Conservation (phyloP, 2,113 vertebrate species). For the Rhabdornis inornatus region DNA sequence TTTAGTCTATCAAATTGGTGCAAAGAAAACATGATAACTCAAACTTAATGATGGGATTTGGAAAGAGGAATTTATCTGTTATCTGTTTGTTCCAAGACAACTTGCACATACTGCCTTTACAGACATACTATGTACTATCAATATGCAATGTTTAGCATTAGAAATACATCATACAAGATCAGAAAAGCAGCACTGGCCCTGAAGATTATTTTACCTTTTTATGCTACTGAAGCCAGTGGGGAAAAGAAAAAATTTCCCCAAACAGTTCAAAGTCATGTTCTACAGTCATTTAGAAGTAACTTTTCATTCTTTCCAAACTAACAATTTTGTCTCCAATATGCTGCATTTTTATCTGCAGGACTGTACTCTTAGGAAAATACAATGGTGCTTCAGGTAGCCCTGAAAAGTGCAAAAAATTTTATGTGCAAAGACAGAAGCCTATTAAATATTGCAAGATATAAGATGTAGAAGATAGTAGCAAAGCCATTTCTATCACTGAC, state of each 20-base stretch:
- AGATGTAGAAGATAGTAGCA: not conserved
- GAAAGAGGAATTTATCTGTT: not conserved
- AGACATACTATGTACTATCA: not conserved
- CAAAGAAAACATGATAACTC: not conserved
- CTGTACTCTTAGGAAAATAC: not conserved
- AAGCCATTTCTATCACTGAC: not conserved
- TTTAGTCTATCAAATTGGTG: not conserved
- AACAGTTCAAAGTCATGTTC: not conserved
- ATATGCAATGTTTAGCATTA: not conserved
- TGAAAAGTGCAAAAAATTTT: not conserved
- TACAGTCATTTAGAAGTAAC: not conserved
- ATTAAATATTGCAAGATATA: not conserved
- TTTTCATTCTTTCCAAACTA: not conserved
- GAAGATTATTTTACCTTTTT: not conserved
- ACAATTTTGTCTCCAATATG: not conserved
- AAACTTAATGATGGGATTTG: not conserved
- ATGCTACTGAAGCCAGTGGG: not conserved
- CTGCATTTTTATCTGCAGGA: not conserved
- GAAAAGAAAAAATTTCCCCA: not conserved
- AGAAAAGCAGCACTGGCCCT: not conserved
- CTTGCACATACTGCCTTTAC: not conserved
- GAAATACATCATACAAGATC: not conserved
- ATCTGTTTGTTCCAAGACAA: not conserved
- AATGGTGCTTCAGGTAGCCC: not conserved
- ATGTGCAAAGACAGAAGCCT: not conserved